Percentiles rank a stretch among this genome's conserved stretches.
These are phyloP conservation scores for Notothenia rossii DNA, from an alignment of 2,113 vertebrate genomes.

Conservation along the genomic window DNA sequence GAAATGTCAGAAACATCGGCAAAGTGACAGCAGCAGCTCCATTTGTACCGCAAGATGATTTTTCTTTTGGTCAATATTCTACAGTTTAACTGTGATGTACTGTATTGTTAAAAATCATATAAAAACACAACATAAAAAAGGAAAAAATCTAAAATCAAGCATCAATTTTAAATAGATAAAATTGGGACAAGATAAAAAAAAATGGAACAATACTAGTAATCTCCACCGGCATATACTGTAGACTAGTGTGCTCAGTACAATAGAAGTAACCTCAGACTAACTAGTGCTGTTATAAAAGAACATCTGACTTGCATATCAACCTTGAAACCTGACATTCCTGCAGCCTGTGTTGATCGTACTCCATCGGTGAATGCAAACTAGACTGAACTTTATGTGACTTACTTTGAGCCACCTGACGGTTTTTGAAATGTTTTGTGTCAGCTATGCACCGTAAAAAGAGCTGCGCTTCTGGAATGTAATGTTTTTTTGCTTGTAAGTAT, in stretches of 20 bases:
- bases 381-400: constrained; percentile 37
- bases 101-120: neutral
- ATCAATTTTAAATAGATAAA: neutral
- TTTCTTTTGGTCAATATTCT: constrained; percentile 9
- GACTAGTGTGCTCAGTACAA: neutral
- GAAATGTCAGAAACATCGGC: neutral
- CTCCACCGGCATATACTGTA: constrained; percentile 16
- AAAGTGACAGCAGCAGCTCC: constrained; percentile 34
- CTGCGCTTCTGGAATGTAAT: constrained; percentile 49
- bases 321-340: constrained; percentile 15
- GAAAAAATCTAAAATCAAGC: neutral
- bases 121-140: neutral
- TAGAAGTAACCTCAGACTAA: neutral
- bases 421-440: constrained; percentile 67
- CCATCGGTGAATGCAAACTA: constrained; percentile 18
- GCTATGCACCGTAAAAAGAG: constrained; percentile 79
- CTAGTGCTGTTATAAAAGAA: constrained; percentile 26
- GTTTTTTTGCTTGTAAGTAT: constrained; percentile 59
- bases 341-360: neutral
- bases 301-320: constrained; percentile 39
- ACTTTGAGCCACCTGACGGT: constrained; percentile 28
- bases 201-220: neutral
- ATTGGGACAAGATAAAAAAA: neutral
- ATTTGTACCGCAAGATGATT: constrained; percentile 43
- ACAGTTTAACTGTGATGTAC: constrained; percentile 17